Conservation (phyloP, 1,140 invertebrate genomes). For the Drosophila asahinai region DNA sequence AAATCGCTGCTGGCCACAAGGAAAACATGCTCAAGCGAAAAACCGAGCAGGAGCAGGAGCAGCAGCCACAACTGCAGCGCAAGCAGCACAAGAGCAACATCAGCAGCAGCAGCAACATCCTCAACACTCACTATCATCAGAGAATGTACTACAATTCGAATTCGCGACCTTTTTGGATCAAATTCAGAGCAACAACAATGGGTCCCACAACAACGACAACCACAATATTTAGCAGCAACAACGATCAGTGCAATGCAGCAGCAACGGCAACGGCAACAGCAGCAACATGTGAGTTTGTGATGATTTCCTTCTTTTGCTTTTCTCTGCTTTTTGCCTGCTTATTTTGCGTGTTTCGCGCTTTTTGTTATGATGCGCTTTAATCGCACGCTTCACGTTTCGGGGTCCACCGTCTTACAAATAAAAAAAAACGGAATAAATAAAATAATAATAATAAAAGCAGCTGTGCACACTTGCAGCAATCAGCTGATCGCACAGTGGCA, state of each 20-base stretch:
- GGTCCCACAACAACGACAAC: constrained; percentile 5
- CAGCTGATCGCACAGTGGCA: constrained; percentile 64
- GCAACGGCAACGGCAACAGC: constrained; percentile 22
- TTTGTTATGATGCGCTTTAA: constrained; percentile 43
- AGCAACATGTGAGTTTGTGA: constrained; percentile 67
- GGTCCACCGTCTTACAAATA: constrained; percentile 1
- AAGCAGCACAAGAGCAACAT: constrained; percentile 54
- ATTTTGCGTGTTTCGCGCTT: constrained; percentile 13
- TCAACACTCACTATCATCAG: constrained; percentile 15
- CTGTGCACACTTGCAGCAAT: constrained; percentile 46
- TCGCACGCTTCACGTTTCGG: constrained; percentile 41
- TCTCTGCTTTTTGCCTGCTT: constrained; percentile 20
- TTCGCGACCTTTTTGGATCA: constrained; percentile 42
- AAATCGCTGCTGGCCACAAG: neutral
- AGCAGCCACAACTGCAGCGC: constrained; percentile 23
- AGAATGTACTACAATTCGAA: constrained; percentile 73
- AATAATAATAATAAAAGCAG: constrained; percentile 38
- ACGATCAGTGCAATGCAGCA: constrained; percentile 18
- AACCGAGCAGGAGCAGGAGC: constrained; percentile 55
- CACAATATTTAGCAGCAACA: constrained; percentile 17
- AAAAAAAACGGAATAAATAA: constrained; percentile 21
- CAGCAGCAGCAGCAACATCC: constrained; percentile 6
- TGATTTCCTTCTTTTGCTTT: constrained; percentile 52
- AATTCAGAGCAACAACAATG: constrained; percentile 18
- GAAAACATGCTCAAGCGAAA: constrained; percentile 59